A percentile compares a stretch with the other conserved stretches of the same genome.
These are phyloP conservation scores for Vannuccia rotundouncinata DNA, from an alignment of 2,888 invertebrate genomes.

Conservation along the genomic window DNA sequence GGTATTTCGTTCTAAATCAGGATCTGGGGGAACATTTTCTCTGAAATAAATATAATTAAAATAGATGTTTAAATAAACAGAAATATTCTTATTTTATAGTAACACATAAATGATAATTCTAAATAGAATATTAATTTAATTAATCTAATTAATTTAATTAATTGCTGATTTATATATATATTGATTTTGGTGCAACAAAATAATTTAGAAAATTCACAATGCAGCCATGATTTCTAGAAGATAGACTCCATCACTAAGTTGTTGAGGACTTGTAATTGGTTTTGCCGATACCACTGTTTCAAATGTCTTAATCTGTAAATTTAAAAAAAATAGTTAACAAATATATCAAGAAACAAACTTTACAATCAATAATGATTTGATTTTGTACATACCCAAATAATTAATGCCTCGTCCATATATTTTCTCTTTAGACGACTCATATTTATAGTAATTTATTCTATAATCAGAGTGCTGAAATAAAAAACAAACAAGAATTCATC, in stretches of 20 bases:
- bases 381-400: neutral
- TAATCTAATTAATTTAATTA: neutral
- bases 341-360: too few relatives aligned
- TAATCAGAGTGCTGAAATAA: too few relatives aligned
- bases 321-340: neutral
- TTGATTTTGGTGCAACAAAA: neutral
- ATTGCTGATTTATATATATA: neutral
- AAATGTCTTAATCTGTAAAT: neutral
- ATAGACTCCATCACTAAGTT: neutral
- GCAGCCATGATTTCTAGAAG: neutral
- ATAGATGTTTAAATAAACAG: neutral
- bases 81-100: neutral
- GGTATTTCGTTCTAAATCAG: neutral
- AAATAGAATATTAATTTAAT: neutral
- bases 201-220: neutral
- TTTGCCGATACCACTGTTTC: neutral
- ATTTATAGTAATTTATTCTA: too few relatives aligned
- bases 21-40: neutral
- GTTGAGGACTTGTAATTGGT: neutral
- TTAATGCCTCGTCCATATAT: neutral
- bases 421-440: neutral
- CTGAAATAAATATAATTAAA: neutral
- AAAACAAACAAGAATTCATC: too few relatives aligned
- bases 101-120: neutral
- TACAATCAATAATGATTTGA: too few relatives aligned